phyloP scores from a whole-genome alignment of 2,888 invertebrate species.

The Augiades crinisus region DNA sequence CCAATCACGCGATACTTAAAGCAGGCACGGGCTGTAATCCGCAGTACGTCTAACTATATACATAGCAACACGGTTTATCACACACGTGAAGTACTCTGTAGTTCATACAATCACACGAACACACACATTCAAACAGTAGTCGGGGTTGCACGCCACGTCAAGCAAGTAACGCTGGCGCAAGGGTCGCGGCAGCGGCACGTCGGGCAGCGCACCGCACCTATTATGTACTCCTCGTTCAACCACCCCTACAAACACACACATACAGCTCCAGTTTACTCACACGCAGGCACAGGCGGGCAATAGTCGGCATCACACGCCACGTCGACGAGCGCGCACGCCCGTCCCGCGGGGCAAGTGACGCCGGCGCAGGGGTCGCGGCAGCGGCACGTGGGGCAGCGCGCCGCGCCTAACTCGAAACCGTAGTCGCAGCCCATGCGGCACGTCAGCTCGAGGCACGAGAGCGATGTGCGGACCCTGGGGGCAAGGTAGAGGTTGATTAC shows the following conservation, averaged over 20 bases:
- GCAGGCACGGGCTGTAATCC: too few relatives aligned
- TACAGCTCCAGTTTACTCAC: conserved; percentile 71
- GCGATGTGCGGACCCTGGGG: conserved; percentile 79
- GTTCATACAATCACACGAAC: too few relatives aligned
- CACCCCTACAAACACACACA: too few relatives aligned
- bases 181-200: conserved; percentile 91
- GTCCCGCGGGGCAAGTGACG: conserved; percentile 83
- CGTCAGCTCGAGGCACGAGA: conserved; percentile 86
- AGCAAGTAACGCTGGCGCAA: conserved; percentile 86
- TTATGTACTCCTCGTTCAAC: too few relatives aligned
- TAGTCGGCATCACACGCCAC: conserved; percentile 93
- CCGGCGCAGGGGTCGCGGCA: conserved; percentile 91
- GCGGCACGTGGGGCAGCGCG: conserved; percentile 89
- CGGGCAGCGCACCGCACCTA: conserved; percentile 88
- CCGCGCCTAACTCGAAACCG: conserved; percentile 87
- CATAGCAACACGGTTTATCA: too few relatives aligned
- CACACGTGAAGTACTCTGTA: too few relatives aligned
- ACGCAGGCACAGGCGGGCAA: conserved; percentile 92
- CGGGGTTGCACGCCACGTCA: conserved; percentile 91
- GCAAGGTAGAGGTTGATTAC: neutral
- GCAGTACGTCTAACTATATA: too few relatives aligned
- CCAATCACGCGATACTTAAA: too few relatives aligned
- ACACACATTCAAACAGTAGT: too few relatives aligned
- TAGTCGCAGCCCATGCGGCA: conserved; percentile 93
- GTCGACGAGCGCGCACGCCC: conserved; percentile 90